Base-by-base conservation (phyloP, 2,113 vertebrate genomes). In the Columba janthina region DNA sequence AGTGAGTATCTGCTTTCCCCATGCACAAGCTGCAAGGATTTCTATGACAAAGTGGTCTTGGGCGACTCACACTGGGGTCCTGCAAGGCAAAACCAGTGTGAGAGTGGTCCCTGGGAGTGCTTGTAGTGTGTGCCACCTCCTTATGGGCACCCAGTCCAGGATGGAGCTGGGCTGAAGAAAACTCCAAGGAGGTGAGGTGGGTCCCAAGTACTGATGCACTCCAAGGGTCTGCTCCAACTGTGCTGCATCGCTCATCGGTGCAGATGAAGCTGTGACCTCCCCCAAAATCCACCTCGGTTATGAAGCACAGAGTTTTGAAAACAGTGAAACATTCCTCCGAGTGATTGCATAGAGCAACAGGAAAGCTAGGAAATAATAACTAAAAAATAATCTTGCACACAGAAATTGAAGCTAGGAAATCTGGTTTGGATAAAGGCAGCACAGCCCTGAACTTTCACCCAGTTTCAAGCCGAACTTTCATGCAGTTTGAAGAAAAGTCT, bases 351-450 rank as follows among this genome's bases (percentile, higher is more conserved):
- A 60, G 18, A 76, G 29, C 36, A 46, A 62, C 25, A 66, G 15
- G 17, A 91, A 88, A 86, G 42, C 31, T 92, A 66, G 53, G 51
- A 88, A 93, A 85, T 54, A 88, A 85, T 66, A 94, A 65, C 58
- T 44, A 12, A 85, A 73, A 57, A 34, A 15, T 84, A 93, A 80
- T 83, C 62, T 67, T 92, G n/a, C 36, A 80, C 51, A 54, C 15
- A 54, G 57, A 77, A 34, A 79, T 4, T 26, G 38, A 84, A 86
- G 58, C 51, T 95, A 70, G 56, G 51, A 95, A 92, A 90, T 95
- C 69, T 95, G 92, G 7, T 86, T 96, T 93, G 64, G 60, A 93
- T 97, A 93, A 94, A 94, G 51, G 51, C 60, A 92, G 38, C 29
- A 51, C 29, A 86, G 72, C 29, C 32, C 42, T 2, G 29, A 93